Evolutionary conservation across 2,888 invertebrate genomes (phyloP).

Genomic region (Nephrocerus scutellatus): DNA sequence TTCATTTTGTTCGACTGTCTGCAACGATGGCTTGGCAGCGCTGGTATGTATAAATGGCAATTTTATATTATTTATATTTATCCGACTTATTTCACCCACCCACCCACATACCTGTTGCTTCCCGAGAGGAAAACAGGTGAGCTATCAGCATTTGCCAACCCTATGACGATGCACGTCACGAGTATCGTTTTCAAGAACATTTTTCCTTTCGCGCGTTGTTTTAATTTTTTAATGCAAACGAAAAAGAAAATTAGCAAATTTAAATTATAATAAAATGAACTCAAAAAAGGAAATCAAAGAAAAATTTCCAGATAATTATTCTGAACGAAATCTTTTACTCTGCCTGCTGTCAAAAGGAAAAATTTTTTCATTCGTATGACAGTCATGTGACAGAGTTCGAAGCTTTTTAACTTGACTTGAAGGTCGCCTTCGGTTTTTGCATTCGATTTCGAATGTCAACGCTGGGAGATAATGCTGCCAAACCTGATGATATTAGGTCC

Average conservation of each 20-base stretch:
- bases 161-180: conserved; percentile 33
- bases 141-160: conserved; percentile 41
- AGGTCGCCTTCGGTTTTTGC: too few species aligned
- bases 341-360: conserved; percentile 36
- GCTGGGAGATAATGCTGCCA: too few species aligned
- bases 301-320: conserved; percentile 29
- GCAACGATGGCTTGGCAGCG: conserved; percentile 31
- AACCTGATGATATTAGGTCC: too few species aligned
- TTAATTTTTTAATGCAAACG: conserved; percentile 20
- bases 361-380: conserved; percentile 38
- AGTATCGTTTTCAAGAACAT: conserved; percentile 38
- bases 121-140: conserved; percentile 59
- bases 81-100: too few species aligned
- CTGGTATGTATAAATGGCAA: too few species aligned
- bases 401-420: too few species aligned
- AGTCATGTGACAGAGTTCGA: conserved; percentile 40
- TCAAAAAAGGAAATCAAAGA: conserved; percentile 28
- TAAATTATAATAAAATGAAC: conserved; percentile 23
- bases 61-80: too few species aligned
- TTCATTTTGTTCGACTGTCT: conserved; percentile 31
- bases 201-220: conserved; percentile 20
- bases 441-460: too few species aligned
- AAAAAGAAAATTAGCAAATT: conserved; percentile 17
- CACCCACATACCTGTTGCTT: conserved; percentile 39
- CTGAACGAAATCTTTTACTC: conserved; percentile 27